These are phyloP conservation scores for Chauna torquata DNA, from an alignment of 2,113 vertebrate species.

Conservation along the genomic window DNA sequence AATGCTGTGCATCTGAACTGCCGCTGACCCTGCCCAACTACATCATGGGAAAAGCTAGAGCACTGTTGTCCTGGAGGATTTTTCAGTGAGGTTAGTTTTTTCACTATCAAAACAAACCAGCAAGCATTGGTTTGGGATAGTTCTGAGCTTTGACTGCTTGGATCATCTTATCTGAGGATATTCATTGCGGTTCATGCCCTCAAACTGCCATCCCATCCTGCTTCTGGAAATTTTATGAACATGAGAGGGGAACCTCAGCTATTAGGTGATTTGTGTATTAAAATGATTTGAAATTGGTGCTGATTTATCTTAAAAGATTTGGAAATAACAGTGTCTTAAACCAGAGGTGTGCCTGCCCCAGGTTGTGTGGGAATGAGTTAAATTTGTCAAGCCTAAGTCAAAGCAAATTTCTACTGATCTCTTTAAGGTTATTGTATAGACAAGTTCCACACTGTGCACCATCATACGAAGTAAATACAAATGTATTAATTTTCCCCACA, in stretches of 20 bases:
- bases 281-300: neutral
- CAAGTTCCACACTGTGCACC: neutral
- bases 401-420: neutral
- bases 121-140: neutral
- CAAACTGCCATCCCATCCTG: neutral
- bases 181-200: neutral
- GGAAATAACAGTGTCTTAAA: neutral
- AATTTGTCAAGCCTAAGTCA: neutral
- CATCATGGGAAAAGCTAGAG: conserved; percentile 8
- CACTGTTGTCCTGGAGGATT: neutral
- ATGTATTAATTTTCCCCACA: neutral
- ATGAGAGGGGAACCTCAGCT: neutral
- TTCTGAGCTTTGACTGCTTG: neutral
- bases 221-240: neutral
- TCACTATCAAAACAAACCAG: conserved; percentile 18
- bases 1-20: neutral
- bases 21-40: neutral
- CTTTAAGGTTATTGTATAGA: neutral
- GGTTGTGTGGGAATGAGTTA: neutral
- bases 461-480: neutral
- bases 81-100: neutral
- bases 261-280: neutral
- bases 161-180: neutral
- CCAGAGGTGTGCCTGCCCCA: neutral
- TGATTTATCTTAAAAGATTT: neutral